Evolutionary conservation across 2,888 invertebrate genomes (phyloP), one percentile per base, ranked within the genome.

Genomic region (Trichopria drosophilae): DNA sequence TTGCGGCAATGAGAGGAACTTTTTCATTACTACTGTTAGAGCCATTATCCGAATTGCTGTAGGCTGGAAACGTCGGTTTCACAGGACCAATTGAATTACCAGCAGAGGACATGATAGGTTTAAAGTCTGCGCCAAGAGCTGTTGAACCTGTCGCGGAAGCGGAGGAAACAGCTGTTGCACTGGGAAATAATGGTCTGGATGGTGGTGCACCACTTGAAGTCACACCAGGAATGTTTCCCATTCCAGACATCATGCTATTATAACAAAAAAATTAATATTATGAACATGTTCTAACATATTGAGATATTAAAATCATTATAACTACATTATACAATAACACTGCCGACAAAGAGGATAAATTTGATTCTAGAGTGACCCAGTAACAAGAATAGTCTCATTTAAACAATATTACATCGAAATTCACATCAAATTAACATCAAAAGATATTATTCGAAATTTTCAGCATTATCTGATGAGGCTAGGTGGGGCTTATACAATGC

Each of bases 41-140:
- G 15, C 57, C 58, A 58, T 77, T 78, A 29, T 76, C 73, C 13
- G 62, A 26, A 70, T 66, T 59, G 70, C 77, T 44, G 71, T 88
- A 89, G 20, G 88, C 89, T 60, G 88, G 88, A 78, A 89, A 89
- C 65, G 87, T 87, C 59, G 89, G 88, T 76, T 88, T 88, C 58
- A 75, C 81, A 18, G 78, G 76, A 18, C 78, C 76, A 52, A 77
- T 75, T 13, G 73, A 74, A 28, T 75, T 64, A 44, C 74, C 71
- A 41, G 76, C 72, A 44, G 74, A 63, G 53, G 81, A 78, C 7
- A 79, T 78, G 22, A 79, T 78, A 23, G 82, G 81, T 68, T 82
- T 82, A 61, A 82, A 82, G 64, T 83, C 82, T n/a, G 82, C 80
- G 29, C 82, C 82, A 9, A 82, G 78, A 9, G 81, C 83, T 60